Evolutionary conservation across 2,113 vertebrate species (phyloP), one percentile per base, ranked within the genome.

Genomic region (Myiozetetes cayanensis): DNA sequence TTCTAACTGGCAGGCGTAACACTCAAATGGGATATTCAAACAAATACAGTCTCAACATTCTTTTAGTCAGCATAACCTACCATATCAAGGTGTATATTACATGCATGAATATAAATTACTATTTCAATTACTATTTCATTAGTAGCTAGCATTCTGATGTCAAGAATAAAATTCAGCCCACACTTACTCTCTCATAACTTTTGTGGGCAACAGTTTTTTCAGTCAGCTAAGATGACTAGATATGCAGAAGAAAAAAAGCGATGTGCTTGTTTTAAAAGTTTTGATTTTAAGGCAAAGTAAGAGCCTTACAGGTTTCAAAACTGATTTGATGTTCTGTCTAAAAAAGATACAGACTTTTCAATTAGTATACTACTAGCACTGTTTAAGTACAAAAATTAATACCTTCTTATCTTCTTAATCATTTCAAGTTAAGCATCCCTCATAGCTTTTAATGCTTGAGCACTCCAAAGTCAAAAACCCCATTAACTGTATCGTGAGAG

Each of bases 361-460:
- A 59, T 58, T 75, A 52, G 17, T 24, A 74, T 22, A 53, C 39
- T 80, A 83, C 50, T 67, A 91, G 35, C 71, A 73, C 39, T 78
- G 46, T 78, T 67, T 76, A 89, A 85, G n/a, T 47, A 65, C 33
- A 87, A 79, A 83, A 94, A 87, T 65, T 43, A 91, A 90, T 88
- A 90, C 59, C 43, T 85, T 20, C n/a, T 85, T 85, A 80, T 44
- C 37, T 76, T 83, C 35, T 37, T 83, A 82, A 85, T 82, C 2
- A 41, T 68, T 92, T 93, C 37, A 77, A 83, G 23, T 79, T 85
- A 79, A 79, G 19, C 28, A 76, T 62, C 46, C 23, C 22, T 78
- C 62, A 20, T 66, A 75, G 70, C 37, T 90, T 72, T 73, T 75
- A 85, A 68, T 47, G 35, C 47, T 86, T 49, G n/a, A 82, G 76